phyloP scores from a whole-genome alignment of 2,797 vertebrate genomes.

The Chiroxiphia lanceolata region DNA sequence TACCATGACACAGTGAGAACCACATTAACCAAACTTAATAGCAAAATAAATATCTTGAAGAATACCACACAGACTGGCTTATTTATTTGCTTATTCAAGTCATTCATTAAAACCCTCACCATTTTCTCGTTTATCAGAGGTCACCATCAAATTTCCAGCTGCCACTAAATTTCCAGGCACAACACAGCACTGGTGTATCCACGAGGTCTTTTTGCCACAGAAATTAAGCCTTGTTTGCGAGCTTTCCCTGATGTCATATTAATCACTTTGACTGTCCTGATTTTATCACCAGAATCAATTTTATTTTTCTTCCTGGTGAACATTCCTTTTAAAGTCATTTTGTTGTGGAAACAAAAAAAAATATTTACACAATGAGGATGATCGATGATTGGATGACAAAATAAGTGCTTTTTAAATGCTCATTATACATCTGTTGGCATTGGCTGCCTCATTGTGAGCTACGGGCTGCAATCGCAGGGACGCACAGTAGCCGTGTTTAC shows the following conservation, averaged over 20 bases:
- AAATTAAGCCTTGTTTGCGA: slow-evolving; percentile 6
- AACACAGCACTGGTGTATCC: slow-evolving; percentile 29
- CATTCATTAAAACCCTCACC: slow-evolving; percentile 34
- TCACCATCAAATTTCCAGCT: slow-evolving; percentile 61
- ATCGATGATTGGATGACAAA: slow-evolving; percentile 39
- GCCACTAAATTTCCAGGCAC: slow-evolving; percentile 47
- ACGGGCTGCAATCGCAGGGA: not conserved
- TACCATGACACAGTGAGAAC: slow-evolving; percentile 24
- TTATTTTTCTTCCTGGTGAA: slow-evolving; percentile 38
- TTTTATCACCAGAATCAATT: slow-evolving; percentile 45
- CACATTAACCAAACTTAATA: slow-evolving; percentile 21
- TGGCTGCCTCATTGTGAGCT: slow-evolving; percentile 5
- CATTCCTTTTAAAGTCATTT: slow-evolving; percentile 25
- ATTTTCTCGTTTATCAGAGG: slow-evolving; percentile 47
- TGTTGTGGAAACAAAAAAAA: slow-evolving; percentile 38
- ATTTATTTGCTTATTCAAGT: slow-evolving; percentile 44
- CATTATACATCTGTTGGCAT: slow-evolving; percentile 4
- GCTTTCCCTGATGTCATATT: slow-evolving; percentile 28
- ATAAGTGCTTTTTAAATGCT: slow-evolving; percentile 9
- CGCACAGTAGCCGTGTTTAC: slow-evolving; percentile 31
- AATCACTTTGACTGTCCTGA: slow-evolving; percentile 56
- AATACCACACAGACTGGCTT: not conserved
- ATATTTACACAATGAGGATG: slow-evolving; percentile 39
- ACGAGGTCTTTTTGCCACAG: slow-evolving; percentile 13
- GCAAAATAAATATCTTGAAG: slow-evolving; percentile 39